A percentile compares a stretch with the other conserved stretches of the same genome.
These are phyloP conservation scores for Odontocerum albicorne DNA, from an alignment of 2,888 invertebrate species.

Conservation along the genomic window DNA sequence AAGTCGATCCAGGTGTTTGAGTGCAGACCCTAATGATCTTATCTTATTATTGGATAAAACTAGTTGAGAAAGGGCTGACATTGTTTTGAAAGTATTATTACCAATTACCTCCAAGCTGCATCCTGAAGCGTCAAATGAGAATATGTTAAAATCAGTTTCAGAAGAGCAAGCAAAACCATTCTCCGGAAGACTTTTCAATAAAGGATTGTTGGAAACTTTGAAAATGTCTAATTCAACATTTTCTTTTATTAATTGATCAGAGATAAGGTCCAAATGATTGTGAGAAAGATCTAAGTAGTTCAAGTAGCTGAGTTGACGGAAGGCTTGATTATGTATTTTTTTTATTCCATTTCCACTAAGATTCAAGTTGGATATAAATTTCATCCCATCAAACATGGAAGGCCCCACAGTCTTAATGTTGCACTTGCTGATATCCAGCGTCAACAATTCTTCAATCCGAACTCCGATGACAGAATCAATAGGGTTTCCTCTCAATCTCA, in stretches of 20 bases:
- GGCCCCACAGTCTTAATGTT: slow-evolving; percentile 65
- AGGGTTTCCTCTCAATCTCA: slow-evolving; percentile 71
- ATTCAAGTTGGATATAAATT: slow-evolving; percentile 65
- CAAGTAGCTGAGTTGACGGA: slow-evolving; percentile 65
- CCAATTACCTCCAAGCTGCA: slow-evolving; percentile 68
- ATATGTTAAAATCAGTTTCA: slow-evolving; percentile 63
- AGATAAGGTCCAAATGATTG: slow-evolving; percentile 69
- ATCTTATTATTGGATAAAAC: slow-evolving; percentile 69
- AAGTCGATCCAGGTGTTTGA: slow-evolving; percentile 51
- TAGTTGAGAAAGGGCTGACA: slow-evolving; percentile 68
- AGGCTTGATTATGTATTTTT: slow-evolving; percentile 69
- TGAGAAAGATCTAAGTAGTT: slow-evolving; percentile 73
- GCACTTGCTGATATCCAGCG: slow-evolving; percentile 70
- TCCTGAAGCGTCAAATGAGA: slow-evolving; percentile 72
- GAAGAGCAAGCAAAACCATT: slow-evolving; percentile 65
- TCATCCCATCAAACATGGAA: slow-evolving; percentile 65
- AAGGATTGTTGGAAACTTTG: slow-evolving; percentile 70
- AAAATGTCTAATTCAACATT: slow-evolving; percentile 71
- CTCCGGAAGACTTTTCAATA: slow-evolving; percentile 65
- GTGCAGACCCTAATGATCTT: slow-evolving; percentile 40
- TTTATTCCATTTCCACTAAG: slow-evolving; percentile 70
- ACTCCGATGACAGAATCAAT: slow-evolving; percentile 64
- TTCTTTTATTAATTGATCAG: slow-evolving; percentile 67
- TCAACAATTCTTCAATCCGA: slow-evolving; percentile 63
- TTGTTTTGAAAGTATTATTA: slow-evolving; percentile 67